Evolutionary conservation across 2,888 invertebrate species (phyloP), one percentile per base, ranked within the genome.

Genomic region (Cataglyphis albicans): DNA sequence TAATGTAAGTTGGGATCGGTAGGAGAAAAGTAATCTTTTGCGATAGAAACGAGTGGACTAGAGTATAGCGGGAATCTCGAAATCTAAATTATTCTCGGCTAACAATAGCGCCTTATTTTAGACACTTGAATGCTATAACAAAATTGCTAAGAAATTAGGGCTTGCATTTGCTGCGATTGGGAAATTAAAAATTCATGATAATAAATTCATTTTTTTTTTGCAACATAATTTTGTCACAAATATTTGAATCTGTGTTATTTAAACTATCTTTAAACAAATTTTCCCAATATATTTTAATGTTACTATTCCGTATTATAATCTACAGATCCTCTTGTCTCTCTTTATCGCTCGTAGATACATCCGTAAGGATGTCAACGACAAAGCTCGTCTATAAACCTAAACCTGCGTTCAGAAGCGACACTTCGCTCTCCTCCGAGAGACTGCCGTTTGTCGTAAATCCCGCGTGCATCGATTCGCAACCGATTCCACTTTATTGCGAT

Each of bases 401-500:
- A 72, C n/a, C n/a, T 80, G 35, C 59, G 59, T 80, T 72, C 59
- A 70, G 57, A 59, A 78, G 70, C 59, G 78, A 59, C 59, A 59
- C 41, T 78, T 10, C 2, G 18, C 72, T 70, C 72, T 72, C 35
- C 59, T 72, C 44, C 72, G 59, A 59, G 48, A 80, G 35, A 72
- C 35, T 44, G 57, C 35, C 72, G 44, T 25, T 78, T 57, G 63
- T 32, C 63, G 44, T 80, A 80, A 80, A 80, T 72, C 59, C 41
- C 59, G 10, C 44, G 44, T 70, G 44, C 59, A 72, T 72, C 65
- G 74, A 74, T 64, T 74, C 25, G 75, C 78, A 57, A 72, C 72
- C 59, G 44, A 72, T 80, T 80, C 78, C 32, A n/a, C 57, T 70
- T 78, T 80, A 70, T 48, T 72, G 78, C 72, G 78, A 80, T 72